A percentile compares a stretch with the other conserved stretches of the same genome.
These are phyloP conservation scores for Crepidodera aurea DNA, from an alignment of 2,888 invertebrate genomes.

Conservation along the genomic window DNA sequence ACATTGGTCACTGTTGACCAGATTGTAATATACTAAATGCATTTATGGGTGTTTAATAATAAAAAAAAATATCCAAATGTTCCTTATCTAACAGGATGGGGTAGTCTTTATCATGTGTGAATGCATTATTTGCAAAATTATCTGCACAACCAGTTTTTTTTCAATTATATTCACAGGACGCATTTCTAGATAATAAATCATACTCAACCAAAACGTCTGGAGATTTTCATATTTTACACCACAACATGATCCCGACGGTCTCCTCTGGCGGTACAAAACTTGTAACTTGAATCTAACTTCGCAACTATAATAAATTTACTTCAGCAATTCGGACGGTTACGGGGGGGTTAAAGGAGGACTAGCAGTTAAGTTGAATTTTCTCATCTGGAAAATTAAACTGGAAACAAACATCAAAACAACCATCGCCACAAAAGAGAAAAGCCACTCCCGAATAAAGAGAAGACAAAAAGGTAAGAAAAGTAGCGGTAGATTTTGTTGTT, in stretches of 20 bases:
- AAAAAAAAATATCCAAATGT: too few species aligned
- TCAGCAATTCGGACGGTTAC: conserved; percentile 20
- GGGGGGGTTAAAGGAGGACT: conserved; percentile 15
- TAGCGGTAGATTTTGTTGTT: too few species aligned
- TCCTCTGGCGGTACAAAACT: conserved; percentile 20
- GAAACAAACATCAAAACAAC: conserved; percentile 34
- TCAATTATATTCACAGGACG: too few species aligned
- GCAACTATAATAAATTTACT: conserved; percentile 34
- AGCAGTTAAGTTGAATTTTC: conserved; percentile 26
- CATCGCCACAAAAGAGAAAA: conserved; percentile 18
- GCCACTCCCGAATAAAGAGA: background rate
- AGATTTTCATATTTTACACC: conserved; percentile 30
- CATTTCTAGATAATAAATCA: too few species aligned
- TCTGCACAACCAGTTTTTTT: too few species aligned
- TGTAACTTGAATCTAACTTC: conserved; percentile 28
- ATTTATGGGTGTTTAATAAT: too few species aligned
- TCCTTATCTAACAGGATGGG: too few species aligned
- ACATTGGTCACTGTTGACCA: too few species aligned
- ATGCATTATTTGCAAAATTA: too few species aligned
- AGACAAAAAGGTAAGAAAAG: background rate
- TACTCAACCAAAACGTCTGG: conserved; percentile 5
- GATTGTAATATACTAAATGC: too few species aligned
- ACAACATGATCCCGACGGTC: conserved; percentile 18
- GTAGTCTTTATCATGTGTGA: too few species aligned
- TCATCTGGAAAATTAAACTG: conserved; percentile 34